A percentile compares a stretch with the other conserved stretches of the same genome.
phyloP scores from a whole-genome alignment of 2,888 invertebrate species.

The Tachina grossa region DNA sequence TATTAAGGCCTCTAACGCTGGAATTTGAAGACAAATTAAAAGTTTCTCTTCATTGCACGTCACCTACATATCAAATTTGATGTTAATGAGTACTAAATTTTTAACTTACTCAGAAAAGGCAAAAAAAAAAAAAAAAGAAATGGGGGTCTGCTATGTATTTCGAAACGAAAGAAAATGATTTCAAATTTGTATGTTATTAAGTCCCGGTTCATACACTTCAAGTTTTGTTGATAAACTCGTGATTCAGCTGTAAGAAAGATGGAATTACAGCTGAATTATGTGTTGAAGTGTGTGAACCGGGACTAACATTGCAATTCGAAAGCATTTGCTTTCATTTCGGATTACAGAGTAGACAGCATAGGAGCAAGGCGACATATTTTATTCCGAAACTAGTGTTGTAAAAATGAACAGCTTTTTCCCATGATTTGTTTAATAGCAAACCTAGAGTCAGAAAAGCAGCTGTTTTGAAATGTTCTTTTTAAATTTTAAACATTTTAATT shows the following conservation, averaged over 20 bases:
- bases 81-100: slow-evolving; percentile 21
- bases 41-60: slow-evolving; percentile 38
- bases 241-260: no score
- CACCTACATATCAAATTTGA: slow-evolving; percentile 24
- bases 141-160: no score
- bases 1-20: slow-evolving; percentile 6
- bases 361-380: slow-evolving; percentile 46
- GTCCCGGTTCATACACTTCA: no score
- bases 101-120: background rate
- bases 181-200: no score
- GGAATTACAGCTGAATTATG: no score
- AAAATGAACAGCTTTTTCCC: slow-evolving; percentile 45
- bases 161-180: no score
- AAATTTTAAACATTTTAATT: background rate
- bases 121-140: no score
- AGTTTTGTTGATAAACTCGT: no score
- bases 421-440: slow-evolving; percentile 58
- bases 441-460: slow-evolving; percentile 32
- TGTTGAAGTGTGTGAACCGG: no score
- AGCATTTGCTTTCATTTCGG: no score
- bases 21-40: background rate
- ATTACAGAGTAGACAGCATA: background rate
- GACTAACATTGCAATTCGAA: no score
- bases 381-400: slow-evolving; percentile 3
- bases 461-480: slow-evolving; percentile 46